Percentiles rank a stretch among this genome's conserved stretches.
These are phyloP conservation scores for Macrobrachium rosenbergii DNA, from an alignment of 1,140 invertebrate genomes.

Conservation along the genomic window DNA sequence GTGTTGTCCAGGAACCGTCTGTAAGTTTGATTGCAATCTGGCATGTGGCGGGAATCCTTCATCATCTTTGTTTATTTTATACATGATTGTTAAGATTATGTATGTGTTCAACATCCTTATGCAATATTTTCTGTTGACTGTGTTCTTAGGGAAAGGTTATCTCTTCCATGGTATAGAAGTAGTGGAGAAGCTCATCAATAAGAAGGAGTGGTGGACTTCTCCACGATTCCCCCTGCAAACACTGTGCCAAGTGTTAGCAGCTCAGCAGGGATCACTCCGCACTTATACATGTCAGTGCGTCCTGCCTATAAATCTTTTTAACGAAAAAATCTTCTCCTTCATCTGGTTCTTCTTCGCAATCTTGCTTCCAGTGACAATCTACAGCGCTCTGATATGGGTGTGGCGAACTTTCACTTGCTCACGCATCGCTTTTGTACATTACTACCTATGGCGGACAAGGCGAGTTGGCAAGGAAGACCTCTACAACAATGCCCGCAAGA, in stretches of 20 bases:
- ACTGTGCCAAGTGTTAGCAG: conserved; percentile 69
- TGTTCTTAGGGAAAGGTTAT: conserved; percentile 70
- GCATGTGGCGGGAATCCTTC: conserved; percentile 68
- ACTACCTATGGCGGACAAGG: conserved; percentile 70
- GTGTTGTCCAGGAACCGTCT: conserved; percentile 69
- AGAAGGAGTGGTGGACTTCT: conserved; percentile 70
- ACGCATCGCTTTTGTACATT: conserved; percentile 69
- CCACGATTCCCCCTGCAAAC: conserved; percentile 70
- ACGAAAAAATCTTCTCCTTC: conserved; percentile 74
- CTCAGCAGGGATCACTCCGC: conserved; percentile 70
- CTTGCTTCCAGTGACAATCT: conserved; percentile 69
- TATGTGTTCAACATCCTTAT: conserved; percentile 71
- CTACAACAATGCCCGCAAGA: conserved; percentile 68
- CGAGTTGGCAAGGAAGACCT: conserved; percentile 69
- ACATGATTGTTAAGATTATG: conserved; percentile 71
- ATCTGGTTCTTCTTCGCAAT: conserved; percentile 72
- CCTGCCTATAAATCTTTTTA: conserved; percentile 75
- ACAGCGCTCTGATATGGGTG: conserved; percentile 70
- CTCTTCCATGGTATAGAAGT: conserved; percentile 70
- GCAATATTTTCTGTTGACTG: conserved; percentile 72
- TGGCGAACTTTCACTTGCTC: conserved; percentile 70
- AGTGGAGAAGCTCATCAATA: conserved; percentile 67
- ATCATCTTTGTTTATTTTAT: conserved; percentile 71
- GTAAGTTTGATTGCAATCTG: conserved; percentile 67
- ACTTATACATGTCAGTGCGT: conserved; percentile 73